Conservation (phyloP, 2,797 vertebrate genomes). For the Clarias laeviceps region DNA sequence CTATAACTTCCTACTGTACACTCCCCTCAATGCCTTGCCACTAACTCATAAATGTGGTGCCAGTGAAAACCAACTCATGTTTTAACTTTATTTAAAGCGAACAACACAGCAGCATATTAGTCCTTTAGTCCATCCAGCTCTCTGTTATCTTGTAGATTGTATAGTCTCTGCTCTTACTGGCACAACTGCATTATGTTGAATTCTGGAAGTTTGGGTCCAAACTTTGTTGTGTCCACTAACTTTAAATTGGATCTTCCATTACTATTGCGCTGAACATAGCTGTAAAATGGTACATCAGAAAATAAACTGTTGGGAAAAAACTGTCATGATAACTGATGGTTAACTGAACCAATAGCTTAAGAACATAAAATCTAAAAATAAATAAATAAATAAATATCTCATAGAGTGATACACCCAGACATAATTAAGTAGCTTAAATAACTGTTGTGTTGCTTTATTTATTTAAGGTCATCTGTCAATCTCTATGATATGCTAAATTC, state of each 20-base stretch:
- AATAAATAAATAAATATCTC: background rate
- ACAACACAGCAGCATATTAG: background rate
- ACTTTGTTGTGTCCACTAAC: background rate
- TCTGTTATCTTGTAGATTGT: background rate
- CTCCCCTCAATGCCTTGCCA: background rate
- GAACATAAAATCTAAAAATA: background rate
- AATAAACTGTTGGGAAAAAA: background rate
- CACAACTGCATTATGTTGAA: background rate
- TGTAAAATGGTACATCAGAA: background rate
- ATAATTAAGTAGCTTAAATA: background rate
- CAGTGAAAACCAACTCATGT: background rate
- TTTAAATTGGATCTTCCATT: background rate
- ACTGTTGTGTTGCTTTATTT: background rate
- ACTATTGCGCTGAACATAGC: background rate
- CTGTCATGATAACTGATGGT: no score
- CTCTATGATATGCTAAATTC: constrained; percentile 3
- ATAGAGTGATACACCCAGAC: background rate
- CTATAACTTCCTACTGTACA: background rate
- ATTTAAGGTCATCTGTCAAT: constrained; percentile 35
- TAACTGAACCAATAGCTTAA: background rate
- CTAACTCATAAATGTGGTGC: background rate
- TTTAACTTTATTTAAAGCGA: background rate
- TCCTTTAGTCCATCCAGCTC: background rate
- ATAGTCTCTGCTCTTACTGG: background rate
- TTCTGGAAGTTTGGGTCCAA: background rate